phyloP scores from a whole-genome alignment of 2,113 vertebrate species.

The Dryoscopus gambensis region DNA sequence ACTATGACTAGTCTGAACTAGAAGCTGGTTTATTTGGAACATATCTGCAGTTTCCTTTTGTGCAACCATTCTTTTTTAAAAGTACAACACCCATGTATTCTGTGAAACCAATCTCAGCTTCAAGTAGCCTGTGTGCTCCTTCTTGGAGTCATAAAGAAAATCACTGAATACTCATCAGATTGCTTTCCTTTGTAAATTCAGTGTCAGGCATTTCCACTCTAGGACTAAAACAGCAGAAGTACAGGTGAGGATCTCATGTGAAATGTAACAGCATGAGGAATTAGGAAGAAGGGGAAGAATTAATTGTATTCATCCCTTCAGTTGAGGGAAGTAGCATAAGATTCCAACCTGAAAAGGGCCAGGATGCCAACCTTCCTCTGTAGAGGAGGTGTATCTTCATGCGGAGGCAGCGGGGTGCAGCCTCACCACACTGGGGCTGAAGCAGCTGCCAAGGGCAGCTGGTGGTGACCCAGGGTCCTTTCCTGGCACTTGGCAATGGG shows the following conservation, averaged over 20 bases:
- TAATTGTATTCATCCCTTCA: neutral
- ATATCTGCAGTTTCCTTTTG: neutral
- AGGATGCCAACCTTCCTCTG: neutral
- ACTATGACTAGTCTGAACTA: neutral
- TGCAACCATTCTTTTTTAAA: neutral
- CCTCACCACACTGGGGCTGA: accelerated
- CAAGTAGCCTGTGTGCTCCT: neutral
- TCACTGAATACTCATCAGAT: neutral
- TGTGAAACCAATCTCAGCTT: neutral
- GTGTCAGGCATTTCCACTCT: neutral
- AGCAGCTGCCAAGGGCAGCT: neutral
- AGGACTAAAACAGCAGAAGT: neutral
- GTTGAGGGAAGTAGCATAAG: neutral
- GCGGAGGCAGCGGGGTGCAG: accelerated
- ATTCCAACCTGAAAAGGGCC: neutral
- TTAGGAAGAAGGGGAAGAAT: neutral
- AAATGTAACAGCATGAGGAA: neutral
- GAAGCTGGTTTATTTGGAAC: neutral
- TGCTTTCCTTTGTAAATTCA: neutral
- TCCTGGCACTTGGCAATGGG: accelerated
- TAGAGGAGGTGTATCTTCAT: accelerated
- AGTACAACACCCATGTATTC: neutral
- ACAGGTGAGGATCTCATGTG: neutral
- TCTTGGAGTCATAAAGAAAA: neutral
- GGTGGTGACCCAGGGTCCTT: accelerated